Evolutionary conservation across 2,888 invertebrate species (phyloP).

Genomic region (Harpalus rufipes): DNA sequence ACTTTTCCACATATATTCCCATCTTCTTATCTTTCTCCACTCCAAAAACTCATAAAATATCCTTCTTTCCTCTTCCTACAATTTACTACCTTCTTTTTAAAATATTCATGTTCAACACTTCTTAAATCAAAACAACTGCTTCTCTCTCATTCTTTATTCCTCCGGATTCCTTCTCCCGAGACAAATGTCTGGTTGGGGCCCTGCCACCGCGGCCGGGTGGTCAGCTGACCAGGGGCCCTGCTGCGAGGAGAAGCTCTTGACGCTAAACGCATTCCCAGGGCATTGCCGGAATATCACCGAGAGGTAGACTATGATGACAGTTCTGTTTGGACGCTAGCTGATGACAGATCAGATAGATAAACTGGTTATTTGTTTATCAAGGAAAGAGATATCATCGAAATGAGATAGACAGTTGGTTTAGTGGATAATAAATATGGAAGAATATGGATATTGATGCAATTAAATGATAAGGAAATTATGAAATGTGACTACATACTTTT

Average conservation of each 20-base stretch:
- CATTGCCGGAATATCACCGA: constrained; percentile 27
- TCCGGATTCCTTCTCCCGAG: constrained; percentile 15
- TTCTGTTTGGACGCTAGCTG: background rate
- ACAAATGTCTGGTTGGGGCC: background rate
- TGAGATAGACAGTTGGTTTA: background rate
- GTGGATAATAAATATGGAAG: background rate
- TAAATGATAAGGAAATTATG: no score
- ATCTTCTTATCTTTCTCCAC: background rate
- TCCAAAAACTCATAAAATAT: background rate
- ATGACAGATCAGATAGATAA: constrained; percentile 6
- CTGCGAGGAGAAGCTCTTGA: constrained; percentile 12
- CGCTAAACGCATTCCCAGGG: constrained; percentile 44
- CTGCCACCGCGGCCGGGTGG: constrained; percentile 20
- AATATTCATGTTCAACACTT: constrained; percentile 55
- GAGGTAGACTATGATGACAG: constrained; percentile 32
- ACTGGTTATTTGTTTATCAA: constrained; percentile 20
- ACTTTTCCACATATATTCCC: background rate
- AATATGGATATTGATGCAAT: background rate
- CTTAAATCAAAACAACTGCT: constrained; percentile 52
- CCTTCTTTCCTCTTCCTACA: background rate
- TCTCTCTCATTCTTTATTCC: constrained; percentile 18
- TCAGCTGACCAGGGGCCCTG: constrained; percentile 19
- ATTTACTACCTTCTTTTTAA: background rate
- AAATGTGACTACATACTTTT: no score
- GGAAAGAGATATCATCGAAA: background rate